These are phyloP conservation scores for Halesus radiatus DNA, from an alignment of 1,140 invertebrate species.

Conservation along the genomic window DNA sequence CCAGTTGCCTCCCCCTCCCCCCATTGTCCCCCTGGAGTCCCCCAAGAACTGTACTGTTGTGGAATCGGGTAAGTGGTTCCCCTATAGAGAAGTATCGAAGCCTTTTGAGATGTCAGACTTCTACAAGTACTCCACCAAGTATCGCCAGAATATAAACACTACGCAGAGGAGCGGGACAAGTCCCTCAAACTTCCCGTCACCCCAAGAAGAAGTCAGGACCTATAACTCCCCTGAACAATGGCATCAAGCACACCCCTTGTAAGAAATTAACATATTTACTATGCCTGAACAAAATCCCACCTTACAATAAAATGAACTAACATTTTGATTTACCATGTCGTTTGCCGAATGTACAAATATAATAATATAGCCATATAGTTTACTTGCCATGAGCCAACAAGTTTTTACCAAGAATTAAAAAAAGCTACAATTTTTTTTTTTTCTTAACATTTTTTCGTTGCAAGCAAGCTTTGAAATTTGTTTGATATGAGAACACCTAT, in stretches of 20 bases:
- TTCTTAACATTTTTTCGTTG: too few relatives aligned
- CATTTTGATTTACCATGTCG: neutral
- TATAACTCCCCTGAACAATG: conserved; percentile 41
- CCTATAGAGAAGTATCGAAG: conserved; percentile 93
- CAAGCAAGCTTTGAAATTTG: too few relatives aligned
- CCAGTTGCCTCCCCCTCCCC: neutral
- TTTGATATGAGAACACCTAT: too few relatives aligned
- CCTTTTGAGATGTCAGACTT: conserved; percentile 98
- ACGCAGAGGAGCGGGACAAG: neutral
- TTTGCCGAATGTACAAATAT: neutral
- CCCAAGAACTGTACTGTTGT: conserved; percentile 88
- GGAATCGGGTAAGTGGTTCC: conserved; percentile 89
- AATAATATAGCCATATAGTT: neutral
- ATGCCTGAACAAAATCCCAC: neutral
- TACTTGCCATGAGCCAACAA: neutral
- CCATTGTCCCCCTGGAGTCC: conserved; percentile 75
- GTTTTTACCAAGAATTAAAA: too few relatives aligned
- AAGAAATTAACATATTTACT: neutral
- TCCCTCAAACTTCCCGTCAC: neutral
- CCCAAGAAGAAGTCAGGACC: conserved; percentile 13
- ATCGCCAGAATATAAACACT: conserved; percentile 73
- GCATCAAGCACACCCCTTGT: conserved; percentile 40
- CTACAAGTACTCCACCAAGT: conserved; percentile 97
- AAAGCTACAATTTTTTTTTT: too few relatives aligned
- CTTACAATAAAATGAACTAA: neutral